Base-by-base conservation (phyloP, 2,113 vertebrate genomes). In the Noctilio leporinus region DNA sequence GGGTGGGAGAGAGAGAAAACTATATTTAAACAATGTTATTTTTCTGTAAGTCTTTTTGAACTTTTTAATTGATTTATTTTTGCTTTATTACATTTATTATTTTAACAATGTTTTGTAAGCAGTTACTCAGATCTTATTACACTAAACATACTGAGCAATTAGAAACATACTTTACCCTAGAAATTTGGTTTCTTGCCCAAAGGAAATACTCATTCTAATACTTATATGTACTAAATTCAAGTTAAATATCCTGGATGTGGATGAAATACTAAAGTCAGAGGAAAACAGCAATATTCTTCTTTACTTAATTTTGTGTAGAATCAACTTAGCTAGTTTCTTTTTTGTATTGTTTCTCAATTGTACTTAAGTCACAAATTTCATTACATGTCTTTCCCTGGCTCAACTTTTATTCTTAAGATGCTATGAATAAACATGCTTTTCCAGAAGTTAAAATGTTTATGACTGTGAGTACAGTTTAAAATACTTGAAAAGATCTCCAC, bases 351-450 rank as follows among this genome's bases (percentile, higher is more conserved):
- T 83, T 86, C 64, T 95, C 84, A 86, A 72, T 89, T 89, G 70
- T 93, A 94, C 53, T 22, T 67, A 89, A 89, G 84, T 91, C 70
- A 95, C 65, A 91, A 84, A 77, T 67, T 84, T 45, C 15, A 84
- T 86, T 86, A 93, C 2, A 22, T 28, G 19, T 51, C 67, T 93
- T 69, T 95, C 64, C 14, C 53, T 64, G 19, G 16, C 86, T 75
- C 70, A 76, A 86, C 77, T 64, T 83, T 26, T 94, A 17, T 55
- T 82, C 49, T 19, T 69, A 83, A 80, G 89, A 86, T 73, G 20
- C 49, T 81, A 43, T 67, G 83, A 84, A 82, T 40, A 95, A 87
- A 84, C 24, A 89, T n/a, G 67, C 43, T 55, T 78, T 89, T 64
- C 75, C 40, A 81, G 45, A 38, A 92, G 6, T 24, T 57, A 17